A percentile compares a stretch with the other conserved stretches of the same genome.
phyloP scores from a whole-genome alignment of 1,140 invertebrate genomes.

The Bathynomus jamesi region DNA sequence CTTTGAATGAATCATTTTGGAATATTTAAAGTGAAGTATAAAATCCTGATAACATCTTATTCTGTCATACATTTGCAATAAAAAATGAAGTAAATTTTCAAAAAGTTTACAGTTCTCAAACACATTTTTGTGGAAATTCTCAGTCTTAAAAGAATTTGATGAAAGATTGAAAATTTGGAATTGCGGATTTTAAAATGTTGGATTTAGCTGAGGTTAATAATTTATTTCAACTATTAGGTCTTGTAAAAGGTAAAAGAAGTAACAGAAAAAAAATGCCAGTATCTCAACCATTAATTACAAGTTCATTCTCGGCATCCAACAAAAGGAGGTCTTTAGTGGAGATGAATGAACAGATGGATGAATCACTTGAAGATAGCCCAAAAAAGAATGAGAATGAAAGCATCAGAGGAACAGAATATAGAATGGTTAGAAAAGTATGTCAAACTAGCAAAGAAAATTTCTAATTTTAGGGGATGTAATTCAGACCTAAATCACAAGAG shows the following conservation, averaged over 20 bases:
- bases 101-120: not conserved
- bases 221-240: not conserved
- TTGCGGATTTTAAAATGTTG: not conserved
- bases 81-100: not conserved
- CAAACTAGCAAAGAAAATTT: not conserved
- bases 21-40: too few relatives aligned
- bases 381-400: not conserved
- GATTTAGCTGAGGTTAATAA: not conserved
- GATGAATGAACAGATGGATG: not conserved
- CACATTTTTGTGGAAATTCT: not conserved
- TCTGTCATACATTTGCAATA: not conserved
- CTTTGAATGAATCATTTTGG: too few relatives aligned
- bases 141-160: not conserved
- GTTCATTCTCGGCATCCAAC: not conserved
- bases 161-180: not conserved
- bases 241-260: not conserved
- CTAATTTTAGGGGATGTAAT: not conserved
- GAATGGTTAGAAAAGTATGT: not conserved
- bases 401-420: not conserved
- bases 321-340: not conserved
- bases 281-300: not conserved
- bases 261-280: not conserved
- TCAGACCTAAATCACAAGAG: not conserved
- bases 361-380: not conserved
- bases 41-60: too few relatives aligned